Percentiles rank a stretch among this genome's conserved stretches.
Conservation (phyloP, 2,797 vertebrate genomes). For the Chromobotia macracanthus region DNA sequence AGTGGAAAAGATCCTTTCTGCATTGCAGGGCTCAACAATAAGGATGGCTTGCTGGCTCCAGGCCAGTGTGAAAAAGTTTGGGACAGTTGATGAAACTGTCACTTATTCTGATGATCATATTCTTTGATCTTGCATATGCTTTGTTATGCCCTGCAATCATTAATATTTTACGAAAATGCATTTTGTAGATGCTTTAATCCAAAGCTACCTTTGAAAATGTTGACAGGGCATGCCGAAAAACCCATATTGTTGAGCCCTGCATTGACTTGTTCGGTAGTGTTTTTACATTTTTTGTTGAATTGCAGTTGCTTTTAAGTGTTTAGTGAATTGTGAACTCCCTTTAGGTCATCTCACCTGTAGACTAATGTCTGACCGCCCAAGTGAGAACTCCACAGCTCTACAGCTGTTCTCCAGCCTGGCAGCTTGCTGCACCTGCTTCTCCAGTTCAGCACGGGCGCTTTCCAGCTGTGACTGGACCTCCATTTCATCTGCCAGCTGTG, state of each 20-base stretch:
- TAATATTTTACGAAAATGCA: background rate
- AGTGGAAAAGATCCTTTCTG: background rate
- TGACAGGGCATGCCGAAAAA: no score
- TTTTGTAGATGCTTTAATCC: background rate
- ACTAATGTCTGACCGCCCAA: constrained; percentile 86
- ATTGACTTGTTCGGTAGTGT: background rate
- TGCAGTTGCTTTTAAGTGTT: constrained; percentile 7
- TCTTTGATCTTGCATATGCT: background rate
- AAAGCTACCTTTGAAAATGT: background rate
- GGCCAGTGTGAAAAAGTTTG: background rate
- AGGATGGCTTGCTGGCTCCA: background rate
- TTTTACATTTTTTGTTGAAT: background rate
- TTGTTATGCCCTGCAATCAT: background rate
- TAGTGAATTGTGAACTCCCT: constrained; percentile 1
- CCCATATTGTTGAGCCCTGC: no score
- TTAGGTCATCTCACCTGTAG: constrained; percentile 81
- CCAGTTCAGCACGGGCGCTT: constrained; percentile 86
- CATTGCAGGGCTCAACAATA: constrained; percentile 10
- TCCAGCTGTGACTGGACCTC: constrained; percentile 77
- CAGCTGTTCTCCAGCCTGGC: constrained; percentile 87
- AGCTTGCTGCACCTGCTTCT: constrained; percentile 87
- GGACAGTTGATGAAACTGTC: background rate
- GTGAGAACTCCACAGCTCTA: constrained; percentile 87
- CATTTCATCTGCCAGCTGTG: constrained; percentile 82
- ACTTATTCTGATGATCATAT: background rate